These are phyloP conservation scores for Pangasius sanitwongsei DNA, from an alignment of 2,797 vertebrate species.

Conservation along the genomic window DNA sequence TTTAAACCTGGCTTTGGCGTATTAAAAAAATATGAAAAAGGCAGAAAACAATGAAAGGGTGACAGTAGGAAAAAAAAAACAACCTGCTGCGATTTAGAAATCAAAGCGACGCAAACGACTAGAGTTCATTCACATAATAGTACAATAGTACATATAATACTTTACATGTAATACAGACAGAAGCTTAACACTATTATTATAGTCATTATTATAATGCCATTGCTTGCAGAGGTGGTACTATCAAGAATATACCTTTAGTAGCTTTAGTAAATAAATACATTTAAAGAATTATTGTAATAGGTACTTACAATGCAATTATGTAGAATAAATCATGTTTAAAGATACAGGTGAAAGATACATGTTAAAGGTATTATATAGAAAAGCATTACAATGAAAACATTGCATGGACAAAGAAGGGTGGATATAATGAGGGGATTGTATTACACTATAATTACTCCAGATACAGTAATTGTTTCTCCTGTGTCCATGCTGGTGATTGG, in stretches of 20 bases:
- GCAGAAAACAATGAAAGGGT: neutral
- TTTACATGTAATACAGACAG: neutral
- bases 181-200: neutral
- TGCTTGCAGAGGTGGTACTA: neutral
- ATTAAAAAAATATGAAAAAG: neutral
- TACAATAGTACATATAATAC: neutral
- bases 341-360: neutral
- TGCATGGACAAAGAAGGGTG: neutral
- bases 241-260: neutral
- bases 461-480: too few species aligned
- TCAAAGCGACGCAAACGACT: neutral
- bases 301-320: too few species aligned
- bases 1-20: neutral
- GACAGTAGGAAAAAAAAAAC: neutral
- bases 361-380: neutral
- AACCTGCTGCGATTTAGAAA: neutral
- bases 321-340: neutral
- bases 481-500: neutral
- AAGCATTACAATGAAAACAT: neutral
- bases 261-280: neutral
- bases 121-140: neutral
- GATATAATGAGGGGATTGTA: neutral
- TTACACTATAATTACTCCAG: neutral
- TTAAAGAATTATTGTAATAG: neutral
- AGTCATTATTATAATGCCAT: neutral